Conservation (phyloP, 2,888 invertebrate genomes). For the Cyaniris semiargus region DNA sequence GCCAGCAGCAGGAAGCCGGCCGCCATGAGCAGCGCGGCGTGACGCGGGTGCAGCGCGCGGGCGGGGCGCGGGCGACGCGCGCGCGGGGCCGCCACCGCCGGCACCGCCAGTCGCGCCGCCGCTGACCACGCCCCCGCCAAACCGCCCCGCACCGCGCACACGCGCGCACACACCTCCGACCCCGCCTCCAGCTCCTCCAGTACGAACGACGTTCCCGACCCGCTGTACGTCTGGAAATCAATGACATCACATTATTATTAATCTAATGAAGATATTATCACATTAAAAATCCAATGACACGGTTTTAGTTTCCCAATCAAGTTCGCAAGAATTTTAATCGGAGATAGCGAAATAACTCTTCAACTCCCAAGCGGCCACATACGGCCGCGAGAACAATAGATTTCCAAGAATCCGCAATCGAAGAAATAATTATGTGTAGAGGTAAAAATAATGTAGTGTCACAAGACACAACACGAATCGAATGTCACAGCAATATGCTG, state of each 20-base stretch:
- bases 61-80: conserved; percentile 81
- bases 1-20: conserved; percentile 82
- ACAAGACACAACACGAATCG: no score
- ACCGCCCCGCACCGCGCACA: conserved; percentile 86
- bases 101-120: conserved; percentile 76
- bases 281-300: not conserved
- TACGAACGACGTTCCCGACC: conserved; percentile 81
- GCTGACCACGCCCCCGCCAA: conserved; percentile 87
- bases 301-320: no score
- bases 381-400: no score
- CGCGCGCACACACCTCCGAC: conserved; percentile 87
- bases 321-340: no score
- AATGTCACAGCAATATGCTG: no score
- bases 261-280: no score
- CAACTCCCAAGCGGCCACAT: no score
- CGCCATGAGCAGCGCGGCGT: conserved; percentile 83
- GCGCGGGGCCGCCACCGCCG: conserved; percentile 71
- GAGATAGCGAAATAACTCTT: no score
- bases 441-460: no score
- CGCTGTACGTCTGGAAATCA: conserved; percentile 83
- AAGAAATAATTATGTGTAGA: no score
- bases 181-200: conserved; percentile 86
- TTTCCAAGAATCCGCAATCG: no score
- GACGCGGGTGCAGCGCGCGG: conserved; percentile 77
- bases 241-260: not conserved